Base-by-base conservation (phyloP, 2,113 vertebrate species). In the Tragulus kanchil region DNA sequence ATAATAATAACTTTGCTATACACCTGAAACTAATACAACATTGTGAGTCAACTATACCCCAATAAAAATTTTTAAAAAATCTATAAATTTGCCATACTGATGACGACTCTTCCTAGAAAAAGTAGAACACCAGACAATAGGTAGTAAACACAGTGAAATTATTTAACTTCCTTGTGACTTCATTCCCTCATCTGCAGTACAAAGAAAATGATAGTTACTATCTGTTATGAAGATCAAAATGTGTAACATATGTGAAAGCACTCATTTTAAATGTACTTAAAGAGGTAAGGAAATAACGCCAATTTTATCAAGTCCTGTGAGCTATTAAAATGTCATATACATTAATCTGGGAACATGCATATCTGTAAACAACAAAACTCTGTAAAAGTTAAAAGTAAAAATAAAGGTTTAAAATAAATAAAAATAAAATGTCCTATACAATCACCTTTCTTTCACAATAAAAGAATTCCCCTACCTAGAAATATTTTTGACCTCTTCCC, bases 361-460 rank as follows among this genome's bases (percentile, higher is more conserved):
- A n/a, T n/a, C n/a, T n/a, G n/a, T n/a, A n/a, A n/a, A n/a, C n/a
- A n/a, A n/a, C n/a, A n/a, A n/a, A n/a, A n/a, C n/a, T n/a, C n/a
- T n/a, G n/a, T n/a, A n/a, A n/a, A n/a, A n/a, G n/a, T n/a, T n/a
- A n/a, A n/a, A n/a, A n/a, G n/a, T n/a, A n/a, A n/a, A n/a, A n/a
- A n/a, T n/a, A n/a, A n/a, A n/a, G n/a, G n/a, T n/a, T n/a, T n/a
- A n/a, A n/a, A n/a, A n/a, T n/a, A n/a, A n/a, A n/a, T n/a, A n/a
- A n/a, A n/a, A n/a, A n/a, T n/a, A n/a, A n/a, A n/a, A n/a, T n/a
- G n/a, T n/a, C n/a, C n/a, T n/a, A n/a, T n/a, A n/a, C n/a, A 82
- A 67, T 36, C 19, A 93, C 11, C 5, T 64, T 2, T 81, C 82
- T 94, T 90, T 93, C 61, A 90, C n/a, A 95, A 86, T 45, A n/a